Conservation (phyloP, 2,797 vertebrate genomes). For the Pachyuromys duprasi region DNA sequence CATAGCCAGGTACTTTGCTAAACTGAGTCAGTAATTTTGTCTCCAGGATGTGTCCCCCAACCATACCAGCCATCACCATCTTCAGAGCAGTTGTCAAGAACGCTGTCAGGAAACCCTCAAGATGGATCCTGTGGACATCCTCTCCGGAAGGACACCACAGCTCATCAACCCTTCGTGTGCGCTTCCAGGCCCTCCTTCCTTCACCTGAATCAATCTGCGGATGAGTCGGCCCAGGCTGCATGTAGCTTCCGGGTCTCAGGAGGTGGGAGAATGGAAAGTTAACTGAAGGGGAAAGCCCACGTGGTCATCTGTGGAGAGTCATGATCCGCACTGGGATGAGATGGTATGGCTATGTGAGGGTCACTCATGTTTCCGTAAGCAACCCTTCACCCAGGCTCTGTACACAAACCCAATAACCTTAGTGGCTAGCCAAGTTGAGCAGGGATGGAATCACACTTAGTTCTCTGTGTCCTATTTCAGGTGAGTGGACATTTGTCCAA, state of each 20-base stretch:
- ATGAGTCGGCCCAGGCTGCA: background rate
- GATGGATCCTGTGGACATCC: background rate
- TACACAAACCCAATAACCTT: background rate
- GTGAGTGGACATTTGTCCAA: background rate
- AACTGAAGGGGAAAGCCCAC: background rate
- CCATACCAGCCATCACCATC: background rate
- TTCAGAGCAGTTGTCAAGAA: background rate
- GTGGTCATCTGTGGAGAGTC: background rate
- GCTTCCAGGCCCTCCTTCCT: background rate
- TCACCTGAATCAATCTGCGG: background rate
- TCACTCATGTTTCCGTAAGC: background rate
- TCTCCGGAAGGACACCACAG: background rate
- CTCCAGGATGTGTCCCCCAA: background rate
- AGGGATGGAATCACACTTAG: background rate
- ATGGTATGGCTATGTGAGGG: background rate
- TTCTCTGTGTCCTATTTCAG: background rate
- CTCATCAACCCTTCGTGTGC: background rate
- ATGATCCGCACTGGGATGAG: background rate
- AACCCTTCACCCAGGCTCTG: background rate
- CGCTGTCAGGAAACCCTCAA: background rate
- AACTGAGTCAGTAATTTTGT: background rate
- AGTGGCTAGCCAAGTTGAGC: background rate
- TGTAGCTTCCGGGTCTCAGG: background rate
- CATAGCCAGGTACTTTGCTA: background rate
- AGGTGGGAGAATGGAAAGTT: background rate